phyloP scores from a whole-genome alignment of 2,797 vertebrate genomes.

The Coilia nasus region DNA sequence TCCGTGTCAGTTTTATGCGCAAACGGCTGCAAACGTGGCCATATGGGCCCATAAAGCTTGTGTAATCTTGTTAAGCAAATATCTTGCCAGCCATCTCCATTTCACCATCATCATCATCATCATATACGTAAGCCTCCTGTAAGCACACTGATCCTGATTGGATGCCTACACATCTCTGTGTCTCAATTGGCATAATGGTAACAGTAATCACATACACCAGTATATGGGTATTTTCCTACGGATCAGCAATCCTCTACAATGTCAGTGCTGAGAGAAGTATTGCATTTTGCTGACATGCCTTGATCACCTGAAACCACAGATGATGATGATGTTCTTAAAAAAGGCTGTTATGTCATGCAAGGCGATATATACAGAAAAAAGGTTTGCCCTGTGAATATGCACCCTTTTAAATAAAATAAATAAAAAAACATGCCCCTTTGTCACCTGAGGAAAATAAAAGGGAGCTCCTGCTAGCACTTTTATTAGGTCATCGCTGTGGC shows the following conservation, averaged over 20 bases:
- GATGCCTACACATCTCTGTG: not conserved
- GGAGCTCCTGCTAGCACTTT: too few relatives aligned
- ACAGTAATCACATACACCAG: not conserved
- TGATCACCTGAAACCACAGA: not conserved
- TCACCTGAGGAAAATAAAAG: too few relatives aligned
- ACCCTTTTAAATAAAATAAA: too few relatives aligned
- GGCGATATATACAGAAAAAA: too few relatives aligned
- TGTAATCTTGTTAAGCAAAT: constrained; percentile 21
- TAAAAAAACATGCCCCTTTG: too few relatives aligned
- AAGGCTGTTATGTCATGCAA: not conserved
- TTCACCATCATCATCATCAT: not conserved
- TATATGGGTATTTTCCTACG: too few relatives aligned
- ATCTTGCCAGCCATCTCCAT: not conserved
- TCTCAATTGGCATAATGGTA: not conserved
- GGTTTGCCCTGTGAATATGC: too few relatives aligned
- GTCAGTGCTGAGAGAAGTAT: not conserved
- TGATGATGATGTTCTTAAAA: not conserved
- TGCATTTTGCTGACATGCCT: not conserved
- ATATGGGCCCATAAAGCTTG: constrained; percentile 9
- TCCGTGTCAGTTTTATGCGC: constrained; percentile 2
- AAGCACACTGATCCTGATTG: not conserved
- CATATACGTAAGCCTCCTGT: not conserved
- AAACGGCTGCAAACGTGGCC: not conserved
- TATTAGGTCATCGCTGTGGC: too few relatives aligned
- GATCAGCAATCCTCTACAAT: not conserved